These are phyloP conservation scores for Xiphophorus birchmanni DNA, from an alignment of 2,797 vertebrate species.

Conservation along the genomic window DNA sequence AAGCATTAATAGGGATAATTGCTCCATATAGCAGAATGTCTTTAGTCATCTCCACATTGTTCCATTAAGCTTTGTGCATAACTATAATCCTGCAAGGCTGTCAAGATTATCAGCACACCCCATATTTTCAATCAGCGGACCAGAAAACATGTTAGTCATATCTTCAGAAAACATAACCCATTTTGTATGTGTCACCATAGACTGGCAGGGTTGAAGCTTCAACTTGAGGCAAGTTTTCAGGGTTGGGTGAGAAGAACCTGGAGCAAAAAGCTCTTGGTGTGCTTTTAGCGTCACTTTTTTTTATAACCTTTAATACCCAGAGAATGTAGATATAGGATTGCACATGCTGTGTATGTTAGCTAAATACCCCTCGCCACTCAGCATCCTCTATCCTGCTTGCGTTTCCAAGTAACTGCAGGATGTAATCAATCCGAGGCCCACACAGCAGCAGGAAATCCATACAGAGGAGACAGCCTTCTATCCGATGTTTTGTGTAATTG, in stretches of 20 bases:
- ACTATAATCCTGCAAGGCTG: slow-evolving; percentile 25
- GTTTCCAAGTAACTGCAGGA: slow-evolving; percentile 58
- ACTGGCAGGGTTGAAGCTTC: slow-evolving; percentile 24
- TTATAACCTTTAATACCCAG: slow-evolving; percentile 30
- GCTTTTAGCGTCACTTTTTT: slow-evolving; percentile 13
- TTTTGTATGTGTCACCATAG: slow-evolving; percentile 26
- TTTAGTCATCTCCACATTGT: slow-evolving; percentile 36
- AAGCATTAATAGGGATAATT: not conserved
- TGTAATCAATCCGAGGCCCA: slow-evolving; percentile 61
- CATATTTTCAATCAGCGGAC: slow-evolving; percentile 30
- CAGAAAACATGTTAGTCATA: slow-evolving; percentile 43
- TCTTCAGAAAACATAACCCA: slow-evolving; percentile 46
- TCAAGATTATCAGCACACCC: slow-evolving; percentile 54
- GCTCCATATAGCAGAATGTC: slow-evolving; percentile 9
- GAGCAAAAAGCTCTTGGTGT: slow-evolving; percentile 20
- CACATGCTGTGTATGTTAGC: slow-evolving; percentile 27
- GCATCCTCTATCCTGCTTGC: slow-evolving; percentile 38
- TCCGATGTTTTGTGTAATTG: slow-evolving; percentile 57
- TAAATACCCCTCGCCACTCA: slow-evolving; percentile 52
- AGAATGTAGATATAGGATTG: slow-evolving; percentile 2
- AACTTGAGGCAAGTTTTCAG: slow-evolving; percentile 24
- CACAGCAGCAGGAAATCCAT: slow-evolving; percentile 68
- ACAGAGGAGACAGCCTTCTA: slow-evolving; percentile 52
- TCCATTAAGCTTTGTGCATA: slow-evolving; percentile 52
- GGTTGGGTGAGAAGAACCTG: slow-evolving; percentile 28